These are phyloP conservation scores for Conus canariensis DNA, from an alignment of 2,888 invertebrate species.

Conservation along the genomic window DNA sequence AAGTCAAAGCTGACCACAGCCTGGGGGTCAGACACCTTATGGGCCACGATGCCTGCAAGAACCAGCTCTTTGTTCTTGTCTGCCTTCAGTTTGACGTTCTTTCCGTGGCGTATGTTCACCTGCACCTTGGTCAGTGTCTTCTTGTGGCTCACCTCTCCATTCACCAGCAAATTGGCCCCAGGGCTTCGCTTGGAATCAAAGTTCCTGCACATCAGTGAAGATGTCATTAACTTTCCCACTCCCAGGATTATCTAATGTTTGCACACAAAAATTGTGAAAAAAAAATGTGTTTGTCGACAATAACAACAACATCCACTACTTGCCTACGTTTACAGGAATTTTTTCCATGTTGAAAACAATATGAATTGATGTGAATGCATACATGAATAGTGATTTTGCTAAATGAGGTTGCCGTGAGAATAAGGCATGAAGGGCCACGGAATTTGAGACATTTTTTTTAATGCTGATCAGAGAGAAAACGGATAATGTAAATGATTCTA, in stretches of 20 bases:
- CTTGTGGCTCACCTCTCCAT: conserved; percentile 46
- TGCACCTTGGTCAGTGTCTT: conserved; percentile 39
- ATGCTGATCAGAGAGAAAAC: too few relatives aligned
- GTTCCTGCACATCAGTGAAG: conserved; percentile 41
- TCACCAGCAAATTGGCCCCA: conserved; percentile 44
- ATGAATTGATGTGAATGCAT: too few relatives aligned
- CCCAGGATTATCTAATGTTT: background rate
- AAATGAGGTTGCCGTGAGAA: too few relatives aligned
- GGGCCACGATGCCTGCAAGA: conserved; percentile 42
- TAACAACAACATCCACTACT: too few relatives aligned
- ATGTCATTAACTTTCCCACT: background rate
- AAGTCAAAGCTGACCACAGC: conserved; percentile 44
- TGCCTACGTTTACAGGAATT: too few relatives aligned
- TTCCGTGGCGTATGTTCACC: conserved; percentile 45
- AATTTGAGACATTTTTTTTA: too few relatives aligned
- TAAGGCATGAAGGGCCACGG: too few relatives aligned
- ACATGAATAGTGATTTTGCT: too few relatives aligned
- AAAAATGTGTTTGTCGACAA: too few relatives aligned
- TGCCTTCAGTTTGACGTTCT: conserved; percentile 35
- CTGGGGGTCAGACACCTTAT: conserved; percentile 38
- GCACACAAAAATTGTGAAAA: background rate
- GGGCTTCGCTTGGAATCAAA: conserved; percentile 49
- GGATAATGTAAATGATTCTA: too few relatives aligned
- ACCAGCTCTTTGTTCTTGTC: conserved; percentile 46
- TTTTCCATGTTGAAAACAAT: too few relatives aligned